A percentile compares a stretch with the other conserved stretches of the same genome.
Evolutionary conservation across 2,797 vertebrate genomes (phyloP).

Genomic region (Champsocephalus gunnari): DNA sequence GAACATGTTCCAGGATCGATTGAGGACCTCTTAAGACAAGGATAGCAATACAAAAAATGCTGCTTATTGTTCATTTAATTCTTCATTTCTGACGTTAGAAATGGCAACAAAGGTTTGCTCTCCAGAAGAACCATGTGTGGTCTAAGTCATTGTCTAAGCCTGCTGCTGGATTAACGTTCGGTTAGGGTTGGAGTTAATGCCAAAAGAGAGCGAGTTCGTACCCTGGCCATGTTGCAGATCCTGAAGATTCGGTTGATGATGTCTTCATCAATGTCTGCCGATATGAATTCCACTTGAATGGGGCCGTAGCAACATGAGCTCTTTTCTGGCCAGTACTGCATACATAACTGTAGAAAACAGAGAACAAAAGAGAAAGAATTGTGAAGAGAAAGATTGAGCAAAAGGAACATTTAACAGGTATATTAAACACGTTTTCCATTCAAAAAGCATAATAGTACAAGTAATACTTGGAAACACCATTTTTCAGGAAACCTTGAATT

Average conservation of each 20-base stretch:
- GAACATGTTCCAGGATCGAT: not conserved
- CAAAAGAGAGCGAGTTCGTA: conserved; percentile 60
- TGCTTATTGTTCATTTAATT: not conserved
- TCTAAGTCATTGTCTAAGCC: not conserved
- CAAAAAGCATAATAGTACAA: not conserved
- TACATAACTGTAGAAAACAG: conserved; percentile 86
- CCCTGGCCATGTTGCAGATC: conserved; percentile 99
- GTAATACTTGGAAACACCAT: not conserved
- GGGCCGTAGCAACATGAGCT: conserved; percentile 95
- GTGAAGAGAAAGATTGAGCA: not conserved
- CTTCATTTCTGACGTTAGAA: not conserved
- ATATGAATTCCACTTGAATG: conserved; percentile 97
- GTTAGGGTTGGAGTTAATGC: not conserved
- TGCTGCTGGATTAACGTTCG: not conserved
- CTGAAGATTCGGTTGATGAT: conserved; percentile 98
- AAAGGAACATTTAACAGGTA: not conserved
- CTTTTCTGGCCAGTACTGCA: conserved; percentile 99
- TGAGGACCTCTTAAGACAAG: not conserved
- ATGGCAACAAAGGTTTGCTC: not conserved
- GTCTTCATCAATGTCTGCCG: conserved; percentile 96
- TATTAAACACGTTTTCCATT: not conserved
- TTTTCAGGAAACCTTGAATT: conserved; percentile 2
- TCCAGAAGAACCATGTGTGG: not conserved
- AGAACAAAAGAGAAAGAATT: not conserved
- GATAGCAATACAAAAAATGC: not conserved